Percentiles rank a stretch among this genome's conserved stretches.
Conservation (phyloP, 2,113 vertebrate species). For the Megaptera novaeangliae region DNA sequence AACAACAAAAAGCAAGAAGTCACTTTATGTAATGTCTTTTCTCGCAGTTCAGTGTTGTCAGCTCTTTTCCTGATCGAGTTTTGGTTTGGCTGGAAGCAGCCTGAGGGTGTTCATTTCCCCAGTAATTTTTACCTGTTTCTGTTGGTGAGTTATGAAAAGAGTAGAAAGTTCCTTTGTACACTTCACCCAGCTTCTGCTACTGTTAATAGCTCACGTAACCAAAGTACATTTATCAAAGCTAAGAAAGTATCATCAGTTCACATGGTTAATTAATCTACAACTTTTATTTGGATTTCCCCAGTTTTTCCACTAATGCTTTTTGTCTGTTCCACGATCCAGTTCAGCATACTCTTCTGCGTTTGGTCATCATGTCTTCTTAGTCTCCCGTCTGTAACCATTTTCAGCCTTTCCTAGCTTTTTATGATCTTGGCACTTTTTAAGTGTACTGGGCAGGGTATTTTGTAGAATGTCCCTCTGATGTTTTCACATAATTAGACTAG, state of each 20-base stretch:
- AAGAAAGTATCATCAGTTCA: neutral
- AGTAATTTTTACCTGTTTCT: neutral
- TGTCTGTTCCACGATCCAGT: neutral
- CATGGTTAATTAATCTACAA: neutral
- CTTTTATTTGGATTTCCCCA: neutral
- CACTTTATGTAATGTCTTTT: neutral
- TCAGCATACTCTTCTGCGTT: neutral
- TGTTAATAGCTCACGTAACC: neutral
- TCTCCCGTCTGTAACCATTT: neutral
- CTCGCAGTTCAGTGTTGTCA: neutral
- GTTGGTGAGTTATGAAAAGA: neutral
- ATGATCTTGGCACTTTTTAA: neutral
- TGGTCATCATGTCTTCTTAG: neutral
- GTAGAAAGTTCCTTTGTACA: neutral
- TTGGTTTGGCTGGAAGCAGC: neutral
- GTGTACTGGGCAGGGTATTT: neutral
- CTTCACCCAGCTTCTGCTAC: neutral
- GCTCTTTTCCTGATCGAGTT: neutral
- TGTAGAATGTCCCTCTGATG: neutral
- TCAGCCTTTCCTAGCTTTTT: neutral
- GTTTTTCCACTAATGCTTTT: neutral
- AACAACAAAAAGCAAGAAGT: neutral
- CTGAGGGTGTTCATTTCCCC: neutral
- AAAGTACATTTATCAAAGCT: neutral
- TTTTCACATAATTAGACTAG: neutral